Base-by-base conservation (phyloP, 2,888 invertebrate genomes). In the Caenorhabditis auriculariae region DNA sequence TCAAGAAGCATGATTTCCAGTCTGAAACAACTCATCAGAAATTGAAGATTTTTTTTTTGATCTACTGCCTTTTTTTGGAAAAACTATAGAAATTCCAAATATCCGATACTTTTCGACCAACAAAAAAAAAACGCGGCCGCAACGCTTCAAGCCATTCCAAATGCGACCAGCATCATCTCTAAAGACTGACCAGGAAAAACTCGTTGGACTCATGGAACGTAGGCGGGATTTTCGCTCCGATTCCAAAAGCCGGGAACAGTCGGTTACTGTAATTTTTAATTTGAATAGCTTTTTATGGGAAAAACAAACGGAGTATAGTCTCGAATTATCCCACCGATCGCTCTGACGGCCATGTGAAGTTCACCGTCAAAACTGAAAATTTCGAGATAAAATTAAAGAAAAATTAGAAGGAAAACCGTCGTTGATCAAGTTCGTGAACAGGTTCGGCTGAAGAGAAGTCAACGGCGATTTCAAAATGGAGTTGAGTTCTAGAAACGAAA, bases 151-250 rank as follows among this genome's bases (percentile, higher is more conserved):
- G n/a, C n/a, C n/a, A n/a, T n/a, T n/a, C n/a, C n/a, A n/a, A n/a
- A n/a, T n/a, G n/a, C n/a, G n/a, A n/a, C n/a, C n/a, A n/a, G n/a
- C n/a, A n/a, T n/a, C n/a, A n/a, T 15, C 17, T n/a, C 9, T 17
- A 12, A 9, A 42, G 12, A 21, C 49, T 47, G n/a, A 66, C 66
- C 62, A 78, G 45, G 53, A 76, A 78, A 51, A 78, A 78, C 55
- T 78, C 78, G 45, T 78, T 70, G 15, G 75, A 75, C 45, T 78
- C 78, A 23, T 77, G 69, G 49, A 68, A 79, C 6, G 74, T 70
- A 19, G 78, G 78, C 3, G 78, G 78, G n/a, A 79, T 71, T 51
- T 77, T 76, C 2, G 78, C 78, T 15, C 76, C 78, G 23, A 78
- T 70, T 28, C 78, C 78, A 35, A 78, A 78, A 0, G 77, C 78